Base-by-base conservation (phyloP, 2,888 invertebrate genomes). In the Rotaria sp. region DNA sequence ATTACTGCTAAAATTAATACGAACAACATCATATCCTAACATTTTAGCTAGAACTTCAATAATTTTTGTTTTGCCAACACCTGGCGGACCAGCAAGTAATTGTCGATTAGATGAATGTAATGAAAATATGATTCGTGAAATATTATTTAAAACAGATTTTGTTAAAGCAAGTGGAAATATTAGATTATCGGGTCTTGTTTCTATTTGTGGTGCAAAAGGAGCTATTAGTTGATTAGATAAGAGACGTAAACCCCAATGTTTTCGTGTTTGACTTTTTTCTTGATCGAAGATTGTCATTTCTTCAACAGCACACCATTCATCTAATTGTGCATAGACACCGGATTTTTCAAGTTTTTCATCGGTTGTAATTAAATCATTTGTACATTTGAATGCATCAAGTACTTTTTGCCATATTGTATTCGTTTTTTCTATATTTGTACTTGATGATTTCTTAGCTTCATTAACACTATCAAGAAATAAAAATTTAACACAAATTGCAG, bases 71-170 rank as follows among this genome's bases (percentile, higher is more conserved):
- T 84, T 84, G 10, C 84, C 84, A 48, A 84, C 84, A 26, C 84
- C 84, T n/a, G 84, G 84, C 48, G 84, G 84, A n/a, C 84, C 84
- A 84, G 26, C 45, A n/a, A 84, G 84, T 13, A 84, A 26, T 48
- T 48, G 84, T 38, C 45, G 84, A 13, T 84, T 84, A 2, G 45
- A 41, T 84, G 84, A 48, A 84, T 48, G 24, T 84, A 84, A 41
- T 8, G 84, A 84, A 48, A 84, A 41, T 48, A 84, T 13, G 8
- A 84, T 84, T 84, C 84, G 41, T 84, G 84, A 84, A n/a, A 84
- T 84, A n/a, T 84, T 41, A 26, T 48, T 48, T n/a, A 84, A 48
- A n/a, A 84, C 45, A 4, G 84, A n/a, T 48, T 41, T 41, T 48
- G 84, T 84, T 8, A 48, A 15, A n/a, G 84, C 48, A 45, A 41